Evolutionary conservation across 2,797 vertebrate genomes (phyloP).

Genomic region (Tokudaia tokunoshimensis): DNA sequence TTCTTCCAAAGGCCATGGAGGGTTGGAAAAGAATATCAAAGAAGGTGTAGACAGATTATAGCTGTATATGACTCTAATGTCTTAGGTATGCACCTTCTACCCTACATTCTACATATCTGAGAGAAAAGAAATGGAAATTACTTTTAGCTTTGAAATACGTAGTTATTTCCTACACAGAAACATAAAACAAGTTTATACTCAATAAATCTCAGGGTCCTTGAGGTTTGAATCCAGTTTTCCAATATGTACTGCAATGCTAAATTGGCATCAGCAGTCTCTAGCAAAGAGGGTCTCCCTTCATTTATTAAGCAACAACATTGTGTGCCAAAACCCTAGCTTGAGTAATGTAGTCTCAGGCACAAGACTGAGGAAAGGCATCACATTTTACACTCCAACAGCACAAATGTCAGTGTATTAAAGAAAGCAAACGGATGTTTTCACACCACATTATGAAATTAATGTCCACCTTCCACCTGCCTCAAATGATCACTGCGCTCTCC

Average conservation of each 20-base stretch:
- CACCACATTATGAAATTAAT: not conserved
- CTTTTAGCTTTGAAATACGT: not conserved
- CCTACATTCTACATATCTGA: not conserved
- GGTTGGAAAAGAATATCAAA: not conserved
- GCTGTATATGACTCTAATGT: not conserved
- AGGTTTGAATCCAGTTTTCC: not conserved
- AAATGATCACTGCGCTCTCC: not conserved
- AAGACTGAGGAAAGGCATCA: not conserved
- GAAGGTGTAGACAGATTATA: not conserved
- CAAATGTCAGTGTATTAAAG: not conserved
- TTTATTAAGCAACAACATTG: not conserved
- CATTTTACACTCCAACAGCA: not conserved
- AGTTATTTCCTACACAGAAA: not conserved
- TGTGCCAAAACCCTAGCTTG: not conserved
- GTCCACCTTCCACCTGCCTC: not conserved
- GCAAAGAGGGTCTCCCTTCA: not conserved
- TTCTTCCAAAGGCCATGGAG: not conserved
- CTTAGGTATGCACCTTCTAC: not conserved
- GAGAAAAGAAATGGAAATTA: not conserved
- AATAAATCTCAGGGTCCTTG: not conserved
- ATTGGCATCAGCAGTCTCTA: not conserved
- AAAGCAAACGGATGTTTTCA: not conserved
- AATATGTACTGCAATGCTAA: not conserved
- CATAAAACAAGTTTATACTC: not conserved
- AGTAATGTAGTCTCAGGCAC: not conserved